These are phyloP conservation scores for Plutomurus gul DNA, from an alignment of 1,140 invertebrate species.

Conservation along the genomic window DNA sequence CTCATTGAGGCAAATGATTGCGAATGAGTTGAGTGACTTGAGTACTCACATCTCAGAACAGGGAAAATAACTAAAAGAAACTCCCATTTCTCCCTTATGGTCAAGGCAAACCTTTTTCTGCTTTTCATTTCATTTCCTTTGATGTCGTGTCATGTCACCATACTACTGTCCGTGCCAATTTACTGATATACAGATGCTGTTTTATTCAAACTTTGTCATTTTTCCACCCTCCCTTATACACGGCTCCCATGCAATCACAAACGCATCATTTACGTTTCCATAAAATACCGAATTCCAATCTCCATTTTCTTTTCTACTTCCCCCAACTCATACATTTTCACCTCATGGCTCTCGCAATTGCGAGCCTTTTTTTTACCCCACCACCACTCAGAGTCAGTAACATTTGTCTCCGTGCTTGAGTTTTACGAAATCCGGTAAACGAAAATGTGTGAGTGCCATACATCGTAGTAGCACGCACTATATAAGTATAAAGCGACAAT, in stretches of 20 bases:
- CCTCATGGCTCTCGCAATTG: slow-evolving; percentile 4
- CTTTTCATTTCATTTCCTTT: slow-evolving; percentile 12
- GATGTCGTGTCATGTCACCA: neutral
- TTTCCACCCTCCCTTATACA: slow-evolving; percentile 13
- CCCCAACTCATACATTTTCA: slow-evolving; percentile 16
- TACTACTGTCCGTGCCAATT: neutral
- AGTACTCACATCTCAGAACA: neutral
- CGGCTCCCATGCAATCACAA: slow-evolving; percentile 32
- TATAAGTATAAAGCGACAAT: no score
- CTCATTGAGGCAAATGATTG: neutral
- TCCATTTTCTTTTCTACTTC: slow-evolving; percentile 9
- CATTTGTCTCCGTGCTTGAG: no score
- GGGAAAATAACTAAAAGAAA: neutral
- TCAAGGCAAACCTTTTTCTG: neutral
- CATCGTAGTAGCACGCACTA: no score
- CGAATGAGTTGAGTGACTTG: neutral
- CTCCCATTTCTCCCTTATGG: slow-evolving; percentile 9
- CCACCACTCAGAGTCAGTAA: no score
- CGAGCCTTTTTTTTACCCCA: neutral
- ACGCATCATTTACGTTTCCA: slow-evolving; percentile 41
- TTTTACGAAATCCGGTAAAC: no score
- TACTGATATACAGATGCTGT: neutral
- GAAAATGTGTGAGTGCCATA: no score
- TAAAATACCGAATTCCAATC: slow-evolving; percentile 38
- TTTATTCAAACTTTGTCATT: slow-evolving; percentile 25